Evolutionary conservation across 2,113 vertebrate genomes (phyloP).

Genomic region (Pleuronectes platessa): DNA sequence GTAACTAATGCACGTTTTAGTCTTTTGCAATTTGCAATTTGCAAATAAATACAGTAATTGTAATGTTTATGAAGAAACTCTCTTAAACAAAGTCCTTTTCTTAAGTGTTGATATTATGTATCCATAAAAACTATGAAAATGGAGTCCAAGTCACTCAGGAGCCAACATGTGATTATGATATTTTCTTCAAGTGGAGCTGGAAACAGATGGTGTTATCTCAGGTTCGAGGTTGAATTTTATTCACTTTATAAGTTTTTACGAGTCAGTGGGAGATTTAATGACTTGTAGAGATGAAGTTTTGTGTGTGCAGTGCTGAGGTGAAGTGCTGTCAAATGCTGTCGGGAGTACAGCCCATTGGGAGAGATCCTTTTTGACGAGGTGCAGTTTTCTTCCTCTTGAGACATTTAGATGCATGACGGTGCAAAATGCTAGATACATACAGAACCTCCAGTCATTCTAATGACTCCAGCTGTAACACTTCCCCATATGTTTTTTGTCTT

Average conservation of each 20-base stretch:
- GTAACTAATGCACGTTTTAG: background rate
- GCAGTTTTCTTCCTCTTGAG: conserved; percentile 48
- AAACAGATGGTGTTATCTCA: conserved; percentile 34
- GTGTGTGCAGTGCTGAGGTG: conserved; percentile 35
- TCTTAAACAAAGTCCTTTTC: background rate
- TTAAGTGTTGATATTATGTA: background rate
- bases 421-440: conserved; percentile 34
- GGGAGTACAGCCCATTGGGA: conserved; percentile 35
- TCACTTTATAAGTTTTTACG: conserved; percentile 15
- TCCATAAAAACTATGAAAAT: too few relatives aligned
- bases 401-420: conserved; percentile 59
- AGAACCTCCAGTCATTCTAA: conserved; percentile 40
- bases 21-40: background rate
- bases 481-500: conserved; percentile 47
- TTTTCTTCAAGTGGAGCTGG: conserved; percentile 17
- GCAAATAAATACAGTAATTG: background rate
- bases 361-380: conserved; percentile 56
- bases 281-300: conserved; percentile 48
- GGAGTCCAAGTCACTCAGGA: background rate
- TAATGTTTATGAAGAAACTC: background rate
- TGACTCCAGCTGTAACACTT: conserved; percentile 32
- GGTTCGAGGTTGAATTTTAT: background rate
- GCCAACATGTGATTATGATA: background rate
- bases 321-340: conserved; percentile 54
- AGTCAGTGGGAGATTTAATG: conserved; percentile 29